Conservation (phyloP, 92 coral and sea anemone species). For the Anthopleura xanthogrammica region DNA sequence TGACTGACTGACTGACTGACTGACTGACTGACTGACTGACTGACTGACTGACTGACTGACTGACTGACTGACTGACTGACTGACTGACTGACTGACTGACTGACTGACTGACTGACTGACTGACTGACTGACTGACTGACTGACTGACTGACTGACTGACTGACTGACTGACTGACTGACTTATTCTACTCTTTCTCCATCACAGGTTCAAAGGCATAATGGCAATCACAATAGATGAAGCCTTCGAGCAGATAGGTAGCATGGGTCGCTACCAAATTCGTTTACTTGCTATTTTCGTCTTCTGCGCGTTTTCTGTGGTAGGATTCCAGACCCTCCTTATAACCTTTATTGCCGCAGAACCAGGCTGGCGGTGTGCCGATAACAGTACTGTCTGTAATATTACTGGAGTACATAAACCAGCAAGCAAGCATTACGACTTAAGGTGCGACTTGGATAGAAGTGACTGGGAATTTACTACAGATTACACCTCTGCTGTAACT, state of each 20-base stretch:
- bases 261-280: constrained; percentile 75
- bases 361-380: constrained; percentile 72
- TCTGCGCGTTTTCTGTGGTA: constrained; percentile 48
- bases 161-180: no score
- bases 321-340: constrained; percentile 48
- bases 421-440: constrained; percentile 41
- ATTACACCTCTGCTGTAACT: constrained; percentile 76
- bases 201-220: constrained; percentile 9
- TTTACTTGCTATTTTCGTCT: constrained; percentile 40
- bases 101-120: no score
- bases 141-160: no score
- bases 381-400: constrained; percentile 59
- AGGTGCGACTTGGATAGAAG: constrained; percentile 66
- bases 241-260: constrained; percentile 70
- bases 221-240: constrained; percentile 61
- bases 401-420: constrained; percentile 48
- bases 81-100: no score
- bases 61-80: no score
- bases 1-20: no score
- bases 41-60: no score
- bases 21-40: no score
- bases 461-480: constrained; percentile 72
- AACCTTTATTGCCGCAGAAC: constrained; percentile 71
- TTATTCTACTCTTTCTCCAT: no score
- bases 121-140: no score